Evolutionary conservation across 2,113 vertebrate genomes (phyloP).

Genomic region (Lepus americanus): DNA sequence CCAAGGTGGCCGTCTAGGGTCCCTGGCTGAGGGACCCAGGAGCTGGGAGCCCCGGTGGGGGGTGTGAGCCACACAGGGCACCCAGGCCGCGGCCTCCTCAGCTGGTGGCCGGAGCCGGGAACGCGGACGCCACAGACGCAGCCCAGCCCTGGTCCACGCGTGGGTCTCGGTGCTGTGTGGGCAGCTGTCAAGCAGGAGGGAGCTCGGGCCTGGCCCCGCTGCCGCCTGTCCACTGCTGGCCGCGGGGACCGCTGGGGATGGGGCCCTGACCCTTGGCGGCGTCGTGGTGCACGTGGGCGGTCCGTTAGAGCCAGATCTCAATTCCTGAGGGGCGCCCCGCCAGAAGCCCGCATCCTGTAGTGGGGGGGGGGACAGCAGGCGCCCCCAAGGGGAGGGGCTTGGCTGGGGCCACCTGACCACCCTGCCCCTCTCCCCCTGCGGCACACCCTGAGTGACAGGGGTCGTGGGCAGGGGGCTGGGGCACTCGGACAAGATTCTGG

Average conservation of each 20-base stretch:
- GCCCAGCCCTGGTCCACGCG: neutral
- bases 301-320: neutral
- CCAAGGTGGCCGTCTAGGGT: too few species aligned
- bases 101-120: too few species aligned
- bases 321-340: neutral
- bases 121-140: too few species aligned
- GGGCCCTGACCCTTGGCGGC: too few species aligned
- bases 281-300: accelerated
- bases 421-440: too few species aligned
- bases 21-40: neutral
- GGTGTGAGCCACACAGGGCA: neutral
- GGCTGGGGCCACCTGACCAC: neutral
- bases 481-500: constrained; percentile 70
- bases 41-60: too few species aligned
- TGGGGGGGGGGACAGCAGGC: too few species aligned
- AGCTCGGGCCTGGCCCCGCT: neutral
- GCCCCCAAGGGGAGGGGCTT: neutral
- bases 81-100: too few species aligned
- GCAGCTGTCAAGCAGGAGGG: neutral
- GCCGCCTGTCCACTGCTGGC: neutral
- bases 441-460: too few species aligned
- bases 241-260: neutral
- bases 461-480: neutral
- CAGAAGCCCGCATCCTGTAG: neutral
- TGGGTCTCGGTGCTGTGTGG: neutral